Conservation (phyloP, 2,797 vertebrate species). For the Telmatherina bonti region DNA sequence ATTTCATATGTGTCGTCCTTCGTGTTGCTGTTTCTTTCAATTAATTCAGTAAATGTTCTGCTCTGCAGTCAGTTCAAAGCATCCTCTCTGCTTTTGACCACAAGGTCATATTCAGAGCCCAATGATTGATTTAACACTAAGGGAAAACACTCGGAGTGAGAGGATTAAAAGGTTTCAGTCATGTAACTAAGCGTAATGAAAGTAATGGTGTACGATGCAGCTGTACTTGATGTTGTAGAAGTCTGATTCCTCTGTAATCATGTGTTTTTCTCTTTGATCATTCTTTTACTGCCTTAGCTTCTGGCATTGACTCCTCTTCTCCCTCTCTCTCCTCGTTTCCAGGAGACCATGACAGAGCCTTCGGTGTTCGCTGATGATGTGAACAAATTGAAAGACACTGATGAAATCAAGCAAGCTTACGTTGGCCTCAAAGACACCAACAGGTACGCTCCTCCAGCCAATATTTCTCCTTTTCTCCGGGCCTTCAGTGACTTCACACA, state of each 20-base stretch:
- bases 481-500: background rate
- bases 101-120: background rate
- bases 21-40: conserved; percentile 9
- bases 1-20: no score
- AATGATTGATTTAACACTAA: background rate
- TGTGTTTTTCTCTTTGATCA: background rate
- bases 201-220: background rate
- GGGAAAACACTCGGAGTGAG: background rate
- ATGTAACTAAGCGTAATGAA: background rate
- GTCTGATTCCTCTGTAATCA: background rate
- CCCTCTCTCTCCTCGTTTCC: background rate
- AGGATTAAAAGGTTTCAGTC: background rate
- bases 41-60: background rate
- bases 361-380: conserved; percentile 91
- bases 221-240: background rate
- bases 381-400: conserved; percentile 95
- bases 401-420: conserved; percentile 96
- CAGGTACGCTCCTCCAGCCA: conserved; percentile 83
- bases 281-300: background rate
- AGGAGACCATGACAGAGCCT: conserved; percentile 98
- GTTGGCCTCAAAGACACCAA: conserved; percentile 97
- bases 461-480: background rate
- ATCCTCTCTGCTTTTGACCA: conserved; percentile 2
- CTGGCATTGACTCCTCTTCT: conserved; percentile 3
- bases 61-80: conserved; percentile 4